Percentiles rank a stretch among this genome's conserved stretches.
Conservation (phyloP, 1,140 invertebrate genomes). For the Drosophila pachea region DNA sequence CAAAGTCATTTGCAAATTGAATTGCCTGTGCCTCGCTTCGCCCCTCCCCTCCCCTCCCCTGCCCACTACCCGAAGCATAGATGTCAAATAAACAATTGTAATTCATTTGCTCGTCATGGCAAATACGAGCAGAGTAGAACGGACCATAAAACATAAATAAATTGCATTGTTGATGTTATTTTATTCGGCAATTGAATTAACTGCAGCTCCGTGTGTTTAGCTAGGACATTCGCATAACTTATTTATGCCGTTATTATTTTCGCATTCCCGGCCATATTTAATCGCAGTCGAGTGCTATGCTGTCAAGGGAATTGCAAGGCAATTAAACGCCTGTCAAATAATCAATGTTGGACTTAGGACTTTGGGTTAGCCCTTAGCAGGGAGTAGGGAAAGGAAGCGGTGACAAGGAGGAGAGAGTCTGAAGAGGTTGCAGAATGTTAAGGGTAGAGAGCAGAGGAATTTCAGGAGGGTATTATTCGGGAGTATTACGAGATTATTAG, state of each 20-base stretch:
- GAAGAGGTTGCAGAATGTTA: too few relatives aligned
- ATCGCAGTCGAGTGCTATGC: conserved; percentile 7
- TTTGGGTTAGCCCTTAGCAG: neutral
- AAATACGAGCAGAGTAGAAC: conserved; percentile 40
- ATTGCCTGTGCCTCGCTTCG: conserved; percentile 8
- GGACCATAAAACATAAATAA: conserved; percentile 30
- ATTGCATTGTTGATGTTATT: conserved; percentile 52
- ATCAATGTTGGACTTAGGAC: conserved; percentile 12
- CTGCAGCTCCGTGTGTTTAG: conserved; percentile 19
- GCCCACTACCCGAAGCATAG: neutral
- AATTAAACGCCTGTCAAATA: conserved; percentile 26
- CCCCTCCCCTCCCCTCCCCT: neutral
- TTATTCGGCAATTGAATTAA: conserved; percentile 43
- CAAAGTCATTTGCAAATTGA: conserved; percentile 64
- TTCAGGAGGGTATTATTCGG: too few relatives aligned
- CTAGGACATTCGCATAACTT: conserved; percentile 20
- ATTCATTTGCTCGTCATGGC: conserved; percentile 56
- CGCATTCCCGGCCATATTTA: conserved; percentile 9
- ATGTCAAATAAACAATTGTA: conserved; percentile 56
- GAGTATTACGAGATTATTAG: too few relatives aligned
- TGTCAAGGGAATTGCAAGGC: conserved; percentile 6
- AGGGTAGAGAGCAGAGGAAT: too few relatives aligned
- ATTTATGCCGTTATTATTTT: conserved; percentile 13
- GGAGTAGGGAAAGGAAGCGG: too few relatives aligned
- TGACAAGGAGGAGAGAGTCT: too few relatives aligned